Evolutionary conservation across 2,113 vertebrate species (phyloP).

Genomic region (Anoura caudifer): DNA sequence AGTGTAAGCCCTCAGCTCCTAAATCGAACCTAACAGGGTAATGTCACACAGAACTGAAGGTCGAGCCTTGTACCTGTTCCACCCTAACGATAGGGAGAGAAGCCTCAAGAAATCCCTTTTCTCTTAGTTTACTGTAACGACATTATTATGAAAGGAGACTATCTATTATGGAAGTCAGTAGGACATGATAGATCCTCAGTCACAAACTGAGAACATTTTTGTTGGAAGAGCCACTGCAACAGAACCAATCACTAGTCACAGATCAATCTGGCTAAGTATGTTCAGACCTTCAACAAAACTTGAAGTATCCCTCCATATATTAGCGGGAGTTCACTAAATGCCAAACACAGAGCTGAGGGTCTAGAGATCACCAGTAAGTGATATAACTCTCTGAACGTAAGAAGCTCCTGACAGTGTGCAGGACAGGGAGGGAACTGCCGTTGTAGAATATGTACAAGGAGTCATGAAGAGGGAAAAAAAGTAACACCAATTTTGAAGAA

Average conservation of each 20-base stretch:
- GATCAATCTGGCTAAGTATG: background rate
- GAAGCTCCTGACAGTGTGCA: background rate
- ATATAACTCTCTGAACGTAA: background rate
- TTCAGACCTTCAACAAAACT: constrained; percentile 3
- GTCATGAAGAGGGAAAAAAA: background rate
- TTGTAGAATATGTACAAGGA: background rate
- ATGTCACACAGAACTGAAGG: background rate
- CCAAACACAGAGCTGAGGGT: background rate
- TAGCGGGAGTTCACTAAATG: background rate
- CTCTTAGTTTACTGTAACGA: background rate
- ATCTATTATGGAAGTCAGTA: constrained; percentile 1
- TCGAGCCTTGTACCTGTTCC: background rate
- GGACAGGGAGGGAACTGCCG: background rate
- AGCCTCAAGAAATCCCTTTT: background rate
- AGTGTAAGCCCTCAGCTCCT: background rate
- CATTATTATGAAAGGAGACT: constrained; percentile 6
- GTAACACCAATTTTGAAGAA: background rate
- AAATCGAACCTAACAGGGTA: background rate
- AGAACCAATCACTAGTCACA: background rate
- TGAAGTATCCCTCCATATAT: background rate
- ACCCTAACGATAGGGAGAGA: background rate
- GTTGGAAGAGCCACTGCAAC: background rate
- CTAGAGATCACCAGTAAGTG: background rate
- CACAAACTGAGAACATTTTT: constrained; percentile 11
- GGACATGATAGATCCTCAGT: background rate